A percentile compares a stretch with the other conserved stretches of the same genome.
These are phyloP conservation scores for Masticophis lateralis DNA, from an alignment of 2,797 vertebrate species.

Conservation along the genomic window DNA sequence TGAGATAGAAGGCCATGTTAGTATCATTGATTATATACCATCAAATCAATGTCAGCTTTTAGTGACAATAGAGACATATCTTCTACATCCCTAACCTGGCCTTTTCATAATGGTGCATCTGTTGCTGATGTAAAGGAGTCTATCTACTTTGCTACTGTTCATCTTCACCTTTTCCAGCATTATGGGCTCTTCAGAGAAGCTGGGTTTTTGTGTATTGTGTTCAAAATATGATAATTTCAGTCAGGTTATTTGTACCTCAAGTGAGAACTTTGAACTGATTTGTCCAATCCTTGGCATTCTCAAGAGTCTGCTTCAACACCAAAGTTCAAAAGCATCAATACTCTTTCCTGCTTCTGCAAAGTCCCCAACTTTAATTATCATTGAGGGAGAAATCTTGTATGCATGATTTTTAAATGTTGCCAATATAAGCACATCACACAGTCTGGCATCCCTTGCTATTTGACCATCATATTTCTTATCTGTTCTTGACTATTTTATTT, in stretches of 20 bases:
- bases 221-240: background rate
- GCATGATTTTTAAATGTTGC: background rate
- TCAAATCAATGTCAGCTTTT: background rate
- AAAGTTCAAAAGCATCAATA: background rate
- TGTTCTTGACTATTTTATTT: too few relatives aligned
- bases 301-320: background rate
- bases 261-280: background rate
- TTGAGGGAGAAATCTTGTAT: background rate
- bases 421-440: background rate
- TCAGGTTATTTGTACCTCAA: background rate
- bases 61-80: background rate
- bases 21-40: background rate
- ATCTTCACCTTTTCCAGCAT: background rate
- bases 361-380: background rate
- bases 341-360: background rate
- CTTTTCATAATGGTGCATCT: background rate
- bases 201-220: background rate
- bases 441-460: background rate
- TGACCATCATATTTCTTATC: background rate
- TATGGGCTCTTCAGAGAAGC: background rate
- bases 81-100: background rate
- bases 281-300: background rate
- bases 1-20: background rate
- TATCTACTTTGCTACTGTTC: background rate
- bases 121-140: background rate